Evolutionary conservation across 2,113 vertebrate genomes (phyloP), one percentile per base, ranked within the genome.

Genomic region (Hylia prasina): DNA sequence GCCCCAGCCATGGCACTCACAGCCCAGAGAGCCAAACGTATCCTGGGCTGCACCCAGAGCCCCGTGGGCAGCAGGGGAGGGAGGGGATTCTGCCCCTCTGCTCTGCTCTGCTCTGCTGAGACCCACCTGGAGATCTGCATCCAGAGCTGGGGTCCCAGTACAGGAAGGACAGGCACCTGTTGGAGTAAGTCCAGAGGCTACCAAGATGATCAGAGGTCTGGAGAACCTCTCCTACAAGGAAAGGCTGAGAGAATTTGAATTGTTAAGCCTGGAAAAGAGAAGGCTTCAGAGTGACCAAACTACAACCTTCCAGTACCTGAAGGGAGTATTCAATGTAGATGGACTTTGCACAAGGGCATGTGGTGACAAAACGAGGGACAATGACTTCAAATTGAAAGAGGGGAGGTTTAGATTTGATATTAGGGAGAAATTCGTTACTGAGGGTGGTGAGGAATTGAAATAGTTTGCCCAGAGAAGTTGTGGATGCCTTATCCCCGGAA

Each of bases 161-260:
- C 3, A 22, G 7, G 14, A 12, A 7, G 31, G 14, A n/a, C 47
- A 61, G 2, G 19, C 56, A 72, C 33, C 22, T 23, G 27, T 0
- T 48, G 21, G 42, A 71, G 30, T 1, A 1, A 81, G 35, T 16
- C 51, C 51, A 66, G 10, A 65, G 37, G 8, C 15, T 31, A 58
- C 9, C 33, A 65, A 37, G 33, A 39, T 66, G 22, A 58, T 51
- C 7, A 66, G 18, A 66, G 13, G 3, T 13, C n/a, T 57, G 33
- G 27, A 77, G 9, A 30, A 37, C 9, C 53, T 27, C 28, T 58
- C 28, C 39, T 33, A 24, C 19, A 51, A 51, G 27, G 7, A 58
- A 33, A 44, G 23, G 19, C 15, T 58, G 28, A 66, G 33, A 30
- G 28, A 66, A 66, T 30, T 44, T 22, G 51, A 33, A 24, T 57